A percentile compares a stretch with the other conserved stretches of the same genome.
These are phyloP conservation scores for Orchestes rusci DNA, from an alignment of 2,888 invertebrate species.

Conservation along the genomic window DNA sequence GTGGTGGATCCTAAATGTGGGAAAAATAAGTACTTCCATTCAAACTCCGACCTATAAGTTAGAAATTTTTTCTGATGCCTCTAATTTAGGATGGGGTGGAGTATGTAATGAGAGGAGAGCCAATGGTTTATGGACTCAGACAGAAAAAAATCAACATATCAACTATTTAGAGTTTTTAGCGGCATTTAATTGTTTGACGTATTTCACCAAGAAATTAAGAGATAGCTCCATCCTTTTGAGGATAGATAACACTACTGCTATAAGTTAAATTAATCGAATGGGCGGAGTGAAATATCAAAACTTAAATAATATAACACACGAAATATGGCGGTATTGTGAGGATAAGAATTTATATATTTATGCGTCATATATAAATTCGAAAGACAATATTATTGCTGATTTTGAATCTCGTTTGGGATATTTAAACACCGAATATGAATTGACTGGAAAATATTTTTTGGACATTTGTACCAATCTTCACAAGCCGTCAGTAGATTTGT, in stretches of 20 bases:
- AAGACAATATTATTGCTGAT: not conserved
- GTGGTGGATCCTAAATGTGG: not conserved
- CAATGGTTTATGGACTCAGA: constrained; percentile 27
- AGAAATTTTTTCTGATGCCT: constrained; percentile 30
- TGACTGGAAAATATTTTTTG: constrained; percentile 2
- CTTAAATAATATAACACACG: constrained; percentile 6
- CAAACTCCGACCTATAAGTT: constrained; percentile 2
- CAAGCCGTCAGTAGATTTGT: not conserved
- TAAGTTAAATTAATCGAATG: not conserved
- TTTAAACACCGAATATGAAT: constrained; percentile 3
- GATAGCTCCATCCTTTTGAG: not conserved
- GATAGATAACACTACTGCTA: not conserved
- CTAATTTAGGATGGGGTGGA: constrained; percentile 28
- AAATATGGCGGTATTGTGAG: not conserved
- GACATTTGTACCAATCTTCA: not conserved
- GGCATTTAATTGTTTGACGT: not conserved
- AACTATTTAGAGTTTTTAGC: too few species aligned
- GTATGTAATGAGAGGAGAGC: constrained; percentile 19
- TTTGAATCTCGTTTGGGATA: not conserved
- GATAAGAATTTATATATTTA: constrained; percentile 6
- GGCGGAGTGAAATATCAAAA: constrained; percentile 16
- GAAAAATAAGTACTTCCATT: not conserved
- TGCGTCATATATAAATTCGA: constrained; percentile 24
- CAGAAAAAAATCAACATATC: constrained; percentile 18
- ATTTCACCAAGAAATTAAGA: not conserved